Percentiles rank a stretch among this genome's conserved stretches.
phyloP scores from a whole-genome alignment of 2,888 invertebrate species.

The Proisotoma minuta region DNA sequence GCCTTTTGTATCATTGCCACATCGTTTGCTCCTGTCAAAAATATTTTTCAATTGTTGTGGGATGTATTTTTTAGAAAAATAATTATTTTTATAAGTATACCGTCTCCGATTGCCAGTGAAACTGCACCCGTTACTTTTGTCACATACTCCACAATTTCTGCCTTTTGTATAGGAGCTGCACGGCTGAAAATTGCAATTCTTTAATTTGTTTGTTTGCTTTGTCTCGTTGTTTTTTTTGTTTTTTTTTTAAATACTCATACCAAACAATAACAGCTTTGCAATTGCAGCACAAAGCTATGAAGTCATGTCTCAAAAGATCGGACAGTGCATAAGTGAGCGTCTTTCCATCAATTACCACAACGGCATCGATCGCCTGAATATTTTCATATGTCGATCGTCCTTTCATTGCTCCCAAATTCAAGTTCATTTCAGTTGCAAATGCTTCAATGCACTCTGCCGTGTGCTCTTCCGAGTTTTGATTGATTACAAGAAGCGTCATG shows the following conservation, averaged over 20 bases:
- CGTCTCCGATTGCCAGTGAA: conserved; percentile 90
- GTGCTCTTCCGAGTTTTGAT: not conserved
- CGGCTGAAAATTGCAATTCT: conserved; percentile 52
- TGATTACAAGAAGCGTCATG: not conserved
- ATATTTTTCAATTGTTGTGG: too few relatives aligned
- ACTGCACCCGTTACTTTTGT: conserved; percentile 73
- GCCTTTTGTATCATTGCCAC: conserved; percentile 98
- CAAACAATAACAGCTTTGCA: conserved; percentile 96
- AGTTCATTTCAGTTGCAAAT: not conserved
- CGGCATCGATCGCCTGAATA: conserved; percentile 62
- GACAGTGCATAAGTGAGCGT: conserved; percentile 86
- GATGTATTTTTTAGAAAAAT: too few relatives aligned
- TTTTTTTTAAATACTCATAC: not conserved
- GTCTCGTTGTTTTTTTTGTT: not conserved
- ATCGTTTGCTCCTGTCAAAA: conserved; percentile 80
- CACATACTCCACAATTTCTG: conserved; percentile 79
- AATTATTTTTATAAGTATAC: conserved; percentile 50
- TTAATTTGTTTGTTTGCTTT: not conserved
- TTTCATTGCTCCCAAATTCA: not conserved
- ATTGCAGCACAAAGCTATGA: conserved; percentile 85
- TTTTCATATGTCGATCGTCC: not conserved
- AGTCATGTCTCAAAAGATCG: conserved; percentile 84
- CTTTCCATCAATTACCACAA: conserved; percentile 91
- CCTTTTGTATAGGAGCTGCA: conserved; percentile 96
- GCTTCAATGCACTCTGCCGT: not conserved